phyloP scores from a whole-genome alignment of 2,797 vertebrate genomes.

The Rhinichthys osculus region DNA sequence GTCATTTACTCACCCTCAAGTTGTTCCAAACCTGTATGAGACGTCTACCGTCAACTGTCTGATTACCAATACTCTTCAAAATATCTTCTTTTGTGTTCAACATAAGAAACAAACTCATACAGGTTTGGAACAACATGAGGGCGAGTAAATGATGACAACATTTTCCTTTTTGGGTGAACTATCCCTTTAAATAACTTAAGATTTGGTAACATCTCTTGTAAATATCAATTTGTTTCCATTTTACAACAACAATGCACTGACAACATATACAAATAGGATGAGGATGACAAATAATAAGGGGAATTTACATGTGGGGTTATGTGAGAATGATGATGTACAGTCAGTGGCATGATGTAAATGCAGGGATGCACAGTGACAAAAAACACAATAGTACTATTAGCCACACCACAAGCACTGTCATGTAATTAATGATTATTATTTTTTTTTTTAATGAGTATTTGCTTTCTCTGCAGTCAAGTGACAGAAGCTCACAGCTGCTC shows the following conservation, averaged over 20 bases:
- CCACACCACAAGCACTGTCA: not conserved
- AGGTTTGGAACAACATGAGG: not conserved
- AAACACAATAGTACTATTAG: not conserved
- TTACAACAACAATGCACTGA: not conserved
- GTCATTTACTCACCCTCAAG: not conserved
- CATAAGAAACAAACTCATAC: not conserved
- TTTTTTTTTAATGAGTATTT: too few relatives aligned
- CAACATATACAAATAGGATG: not conserved
- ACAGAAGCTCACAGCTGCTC: conserved; percentile 26
- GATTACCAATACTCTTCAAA: not conserved
- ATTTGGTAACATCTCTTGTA: not conserved
- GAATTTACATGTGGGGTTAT: not conserved
- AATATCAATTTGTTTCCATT: not conserved
- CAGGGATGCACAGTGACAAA: not conserved
- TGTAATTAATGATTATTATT: not conserved
- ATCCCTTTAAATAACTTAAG: not conserved
- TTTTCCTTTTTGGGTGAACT: not conserved
- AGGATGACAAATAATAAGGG: not conserved
- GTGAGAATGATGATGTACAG: conserved; percentile 27
- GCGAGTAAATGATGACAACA: not conserved
- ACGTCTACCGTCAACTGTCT: too few relatives aligned
- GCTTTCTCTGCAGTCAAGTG: not conserved
- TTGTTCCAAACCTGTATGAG: too few relatives aligned
- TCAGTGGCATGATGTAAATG: conserved; percentile 7
- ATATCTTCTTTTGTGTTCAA: not conserved